Percentiles rank a stretch among this genome's conserved stretches.
phyloP scores from a whole-genome alignment of 2,888 invertebrate genomes.

The Willowsia nigromaculata region DNA sequence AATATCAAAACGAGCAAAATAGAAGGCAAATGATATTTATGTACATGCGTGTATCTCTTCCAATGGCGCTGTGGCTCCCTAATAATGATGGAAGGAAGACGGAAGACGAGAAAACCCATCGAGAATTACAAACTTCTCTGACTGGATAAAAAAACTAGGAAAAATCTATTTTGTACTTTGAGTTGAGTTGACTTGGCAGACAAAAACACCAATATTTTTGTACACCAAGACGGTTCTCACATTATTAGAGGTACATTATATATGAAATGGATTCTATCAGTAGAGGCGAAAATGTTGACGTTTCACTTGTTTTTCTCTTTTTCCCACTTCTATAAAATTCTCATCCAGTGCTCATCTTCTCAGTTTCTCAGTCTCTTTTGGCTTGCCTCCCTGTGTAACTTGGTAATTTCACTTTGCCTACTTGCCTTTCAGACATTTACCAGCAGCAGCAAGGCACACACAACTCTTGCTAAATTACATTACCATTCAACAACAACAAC shows the following conservation, averaged over 20 bases:
- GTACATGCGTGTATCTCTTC: neutral
- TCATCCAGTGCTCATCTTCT: slow-evolving; percentile 30
- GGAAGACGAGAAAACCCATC: neutral
- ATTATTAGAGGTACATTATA: neutral
- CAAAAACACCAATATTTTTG: slow-evolving; percentile 14
- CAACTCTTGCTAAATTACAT: slow-evolving; percentile 64
- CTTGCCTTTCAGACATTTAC: slow-evolving; percentile 31
- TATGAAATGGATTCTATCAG: slow-evolving; percentile 7
- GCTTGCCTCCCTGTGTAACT: neutral
- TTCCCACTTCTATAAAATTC: slow-evolving; percentile 18
- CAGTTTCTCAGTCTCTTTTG: neutral
- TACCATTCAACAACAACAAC: slow-evolving; percentile 54
- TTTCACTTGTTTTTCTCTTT: slow-evolving; percentile 40
- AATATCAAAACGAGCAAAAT: slow-evolving; percentile 29
- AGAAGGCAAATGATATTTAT: neutral
- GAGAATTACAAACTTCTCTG: slow-evolving; percentile 29
- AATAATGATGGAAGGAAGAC: slow-evolving; percentile 2
- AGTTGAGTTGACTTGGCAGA: slow-evolving; percentile 7
- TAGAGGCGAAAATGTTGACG: slow-evolving; percentile 32
- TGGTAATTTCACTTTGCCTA: slow-evolving; percentile 18
- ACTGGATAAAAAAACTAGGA: slow-evolving; percentile 22
- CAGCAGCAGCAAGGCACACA: neutral
- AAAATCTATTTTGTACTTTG: slow-evolving; percentile 32
- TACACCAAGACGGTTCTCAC: neutral
- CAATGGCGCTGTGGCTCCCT: slow-evolving; percentile 6